Evolutionary conservation across 2,888 invertebrate species (phyloP).

Genomic region (Acleris emargana): DNA sequence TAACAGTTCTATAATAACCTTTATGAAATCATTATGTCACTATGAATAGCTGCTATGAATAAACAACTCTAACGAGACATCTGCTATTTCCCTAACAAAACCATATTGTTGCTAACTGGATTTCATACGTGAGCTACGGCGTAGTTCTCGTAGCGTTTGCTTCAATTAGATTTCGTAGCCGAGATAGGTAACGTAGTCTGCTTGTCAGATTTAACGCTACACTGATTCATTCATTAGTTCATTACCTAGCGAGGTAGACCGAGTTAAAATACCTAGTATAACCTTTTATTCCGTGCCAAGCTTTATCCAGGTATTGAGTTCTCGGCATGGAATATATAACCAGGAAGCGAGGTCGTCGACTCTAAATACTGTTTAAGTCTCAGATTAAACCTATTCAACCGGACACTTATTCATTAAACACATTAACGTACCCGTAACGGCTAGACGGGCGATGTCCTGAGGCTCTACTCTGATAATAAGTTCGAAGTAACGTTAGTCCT

Average conservation of each 20-base stretch:
- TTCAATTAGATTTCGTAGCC: conserved; percentile 2
- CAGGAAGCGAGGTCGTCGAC: conserved; percentile 17
- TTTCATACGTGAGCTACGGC: conserved; percentile 8
- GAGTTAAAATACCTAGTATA: neutral
- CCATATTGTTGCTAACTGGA: neutral
- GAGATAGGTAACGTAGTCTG: neutral
- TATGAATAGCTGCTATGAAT: too few relatives aligned
- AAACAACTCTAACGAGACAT: too few relatives aligned
- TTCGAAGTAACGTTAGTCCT: too few relatives aligned
- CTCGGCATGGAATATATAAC: neutral
- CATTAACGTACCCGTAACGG: conserved; percentile 32
- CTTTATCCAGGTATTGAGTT: too few relatives aligned
- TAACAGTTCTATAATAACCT: too few relatives aligned
- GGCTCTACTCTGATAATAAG: too few relatives aligned
- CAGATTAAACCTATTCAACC: conserved; percentile 19
- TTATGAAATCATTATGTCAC: too few relatives aligned
- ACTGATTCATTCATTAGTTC: neutral
- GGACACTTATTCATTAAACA: conserved; percentile 30
- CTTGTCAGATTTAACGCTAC: neutral
- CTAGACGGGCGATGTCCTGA: conserved; percentile 50
- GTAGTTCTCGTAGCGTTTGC: neutral
- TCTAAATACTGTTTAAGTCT: conserved; percentile 5
- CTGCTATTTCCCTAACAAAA: too few relatives aligned
- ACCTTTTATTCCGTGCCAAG: too few relatives aligned
- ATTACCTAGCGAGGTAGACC: neutral